These are phyloP conservation scores for Lepus townsendii DNA, from an alignment of 2,797 vertebrate species.

Conservation along the genomic window DNA sequence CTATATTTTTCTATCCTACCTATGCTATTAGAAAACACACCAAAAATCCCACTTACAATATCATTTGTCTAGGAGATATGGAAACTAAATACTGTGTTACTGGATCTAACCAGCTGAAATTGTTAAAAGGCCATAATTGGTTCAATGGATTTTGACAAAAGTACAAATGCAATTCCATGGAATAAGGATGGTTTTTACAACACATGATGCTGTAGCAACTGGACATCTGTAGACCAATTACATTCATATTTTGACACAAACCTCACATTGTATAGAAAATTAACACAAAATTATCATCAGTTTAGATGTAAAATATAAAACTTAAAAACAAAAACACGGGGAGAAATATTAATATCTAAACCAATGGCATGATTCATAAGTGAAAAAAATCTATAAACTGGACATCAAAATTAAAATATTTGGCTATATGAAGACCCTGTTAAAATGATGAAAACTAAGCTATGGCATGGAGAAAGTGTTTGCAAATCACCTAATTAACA, in stretches of 20 bases:
- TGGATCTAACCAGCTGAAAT: neutral
- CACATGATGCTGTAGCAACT: neutral
- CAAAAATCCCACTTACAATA: neutral
- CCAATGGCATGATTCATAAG: neutral
- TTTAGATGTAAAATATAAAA: neutral
- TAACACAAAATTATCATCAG: neutral
- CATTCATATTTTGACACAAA: neutral
- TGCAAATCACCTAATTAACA: neutral
- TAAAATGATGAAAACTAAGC: neutral
- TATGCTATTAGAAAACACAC: neutral
- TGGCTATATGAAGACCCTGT: neutral
- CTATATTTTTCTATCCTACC: neutral
- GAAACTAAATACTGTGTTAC: neutral
- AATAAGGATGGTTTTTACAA: neutral
- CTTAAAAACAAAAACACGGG: neutral
- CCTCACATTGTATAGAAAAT: neutral
- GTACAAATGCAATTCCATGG: neutral
- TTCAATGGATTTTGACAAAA: neutral
- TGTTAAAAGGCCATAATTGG: neutral
- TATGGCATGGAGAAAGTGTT: neutral
- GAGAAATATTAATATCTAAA: neutral
- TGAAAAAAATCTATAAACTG: neutral
- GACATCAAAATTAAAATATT: neutral
- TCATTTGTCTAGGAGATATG: constrained; percentile 1
- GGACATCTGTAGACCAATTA: neutral